These are phyloP conservation scores for Phyto melanocephala DNA, from an alignment of 2,888 invertebrate species.

Conservation along the genomic window DNA sequence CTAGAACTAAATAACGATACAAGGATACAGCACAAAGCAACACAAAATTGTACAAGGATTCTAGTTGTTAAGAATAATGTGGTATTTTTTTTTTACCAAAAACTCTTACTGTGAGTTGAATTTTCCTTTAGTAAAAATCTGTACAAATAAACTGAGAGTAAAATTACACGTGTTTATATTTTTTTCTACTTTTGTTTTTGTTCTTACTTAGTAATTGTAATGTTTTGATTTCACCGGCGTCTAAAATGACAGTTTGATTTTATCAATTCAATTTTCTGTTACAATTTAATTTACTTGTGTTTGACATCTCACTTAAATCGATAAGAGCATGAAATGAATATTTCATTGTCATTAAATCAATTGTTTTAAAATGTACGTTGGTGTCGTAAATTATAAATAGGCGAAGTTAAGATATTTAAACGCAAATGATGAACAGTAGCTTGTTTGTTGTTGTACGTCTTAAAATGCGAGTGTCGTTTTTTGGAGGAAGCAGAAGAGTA, in stretches of 20 bases:
- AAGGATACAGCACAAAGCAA: conserved; percentile 10
- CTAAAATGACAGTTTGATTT: conserved; percentile 73
- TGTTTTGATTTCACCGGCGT: conserved; percentile 72
- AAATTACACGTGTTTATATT: conserved; percentile 40
- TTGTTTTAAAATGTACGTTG: not conserved
- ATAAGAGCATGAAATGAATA: not conserved
- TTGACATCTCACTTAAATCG: conserved; percentile 8
- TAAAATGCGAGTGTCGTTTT: no score
- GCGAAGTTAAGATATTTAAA: no score
- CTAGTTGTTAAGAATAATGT: not conserved
- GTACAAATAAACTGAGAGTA: conserved; percentile 38
- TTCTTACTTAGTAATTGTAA: not conserved
- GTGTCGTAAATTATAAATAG: not conserved
- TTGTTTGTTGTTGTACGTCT: no score
- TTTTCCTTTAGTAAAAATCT: conserved; percentile 34
- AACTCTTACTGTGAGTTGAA: not conserved
- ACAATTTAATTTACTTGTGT: conserved; percentile 31
- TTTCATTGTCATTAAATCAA: conserved; percentile 13
- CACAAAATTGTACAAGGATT: not conserved
- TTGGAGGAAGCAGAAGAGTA: no score
- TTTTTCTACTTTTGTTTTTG: not conserved
- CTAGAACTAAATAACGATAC: conserved; percentile 37
- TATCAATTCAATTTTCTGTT: conserved; percentile 54
- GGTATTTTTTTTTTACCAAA: not conserved
- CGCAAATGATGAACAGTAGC: no score